phyloP scores from a whole-genome alignment of 2,113 vertebrate species.

The Cyphotilapia sp. region DNA sequence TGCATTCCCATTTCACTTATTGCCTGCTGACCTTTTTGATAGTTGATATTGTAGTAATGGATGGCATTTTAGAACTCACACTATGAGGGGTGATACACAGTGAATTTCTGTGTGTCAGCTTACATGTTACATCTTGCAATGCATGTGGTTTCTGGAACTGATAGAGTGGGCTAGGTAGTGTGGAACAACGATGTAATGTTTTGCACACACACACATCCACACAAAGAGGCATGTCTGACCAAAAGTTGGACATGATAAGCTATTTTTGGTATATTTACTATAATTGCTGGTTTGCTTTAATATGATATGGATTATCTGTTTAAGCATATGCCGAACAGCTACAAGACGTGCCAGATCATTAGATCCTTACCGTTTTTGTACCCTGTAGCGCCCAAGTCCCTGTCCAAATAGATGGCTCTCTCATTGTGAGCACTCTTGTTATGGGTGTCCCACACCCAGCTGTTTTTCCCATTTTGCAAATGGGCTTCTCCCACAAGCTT shows the following conservation, averaged over 20 bases:
- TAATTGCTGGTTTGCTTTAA: background rate
- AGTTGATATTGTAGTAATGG: slow-evolving; percentile 32
- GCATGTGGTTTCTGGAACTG: background rate
- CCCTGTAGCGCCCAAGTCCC: background rate
- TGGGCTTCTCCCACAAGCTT: background rate
- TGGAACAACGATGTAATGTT: background rate
- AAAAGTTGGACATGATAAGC: background rate
- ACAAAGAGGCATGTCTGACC: background rate
- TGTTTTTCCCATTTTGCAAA: background rate
- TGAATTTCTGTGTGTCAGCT: background rate
- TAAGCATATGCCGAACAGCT: background rate
- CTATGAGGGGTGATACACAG: background rate
- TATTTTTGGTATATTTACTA: background rate
- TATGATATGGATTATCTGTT: background rate
- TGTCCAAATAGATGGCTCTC: background rate
- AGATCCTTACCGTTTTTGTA: background rate
- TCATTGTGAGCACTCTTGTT: background rate
- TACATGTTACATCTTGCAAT: background rate
- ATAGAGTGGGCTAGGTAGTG: background rate
- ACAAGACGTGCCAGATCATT: background rate
- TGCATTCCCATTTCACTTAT: slow-evolving; percentile 50
- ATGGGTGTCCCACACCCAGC: background rate
- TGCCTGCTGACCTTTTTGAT: slow-evolving; percentile 54
- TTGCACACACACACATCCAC: background rate
- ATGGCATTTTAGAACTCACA: slow-evolving; percentile 34